Conservation (phyloP, 1,140 invertebrate species). For the Drosophila biarmipes region DNA sequence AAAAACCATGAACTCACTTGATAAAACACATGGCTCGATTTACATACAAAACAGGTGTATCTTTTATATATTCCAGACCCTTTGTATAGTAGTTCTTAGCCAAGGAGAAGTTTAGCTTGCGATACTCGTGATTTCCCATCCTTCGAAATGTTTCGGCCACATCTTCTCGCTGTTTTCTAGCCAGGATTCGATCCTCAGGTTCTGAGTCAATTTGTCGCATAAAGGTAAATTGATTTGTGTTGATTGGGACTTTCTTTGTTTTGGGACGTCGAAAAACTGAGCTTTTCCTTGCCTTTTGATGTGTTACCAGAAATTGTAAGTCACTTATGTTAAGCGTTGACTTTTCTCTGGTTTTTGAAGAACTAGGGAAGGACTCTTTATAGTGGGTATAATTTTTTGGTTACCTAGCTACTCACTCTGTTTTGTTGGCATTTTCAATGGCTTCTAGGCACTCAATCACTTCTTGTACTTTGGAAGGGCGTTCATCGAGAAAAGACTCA, state of each 20-base stretch:
- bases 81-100: conserved; percentile 41
- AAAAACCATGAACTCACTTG: conserved; percentile 33
- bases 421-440: conserved; percentile 32
- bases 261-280: background rate
- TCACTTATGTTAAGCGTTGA: background rate
- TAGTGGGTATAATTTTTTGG: background rate
- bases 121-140: conserved; percentile 50
- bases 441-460: conserved; percentile 18
- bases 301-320: conserved; percentile 7
- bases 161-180: conserved; percentile 31
- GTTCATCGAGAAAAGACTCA: conserved; percentile 34
- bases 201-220: conserved; percentile 55
- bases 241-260: background rate
- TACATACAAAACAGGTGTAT: conserved; percentile 58
- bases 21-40: conserved; percentile 52
- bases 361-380: background rate
- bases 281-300: background rate
- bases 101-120: conserved; percentile 7
- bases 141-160: conserved; percentile 57
- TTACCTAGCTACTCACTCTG: conserved; percentile 27
- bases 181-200: background rate
- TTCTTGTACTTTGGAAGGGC: conserved; percentile 36
- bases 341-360: background rate
- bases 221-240: conserved; percentile 55
- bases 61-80: conserved; percentile 39